These are phyloP conservation scores for Virgularia gustaviana DNA, from an alignment of 92 coral and sea anemone species.

Conservation along the genomic window DNA sequence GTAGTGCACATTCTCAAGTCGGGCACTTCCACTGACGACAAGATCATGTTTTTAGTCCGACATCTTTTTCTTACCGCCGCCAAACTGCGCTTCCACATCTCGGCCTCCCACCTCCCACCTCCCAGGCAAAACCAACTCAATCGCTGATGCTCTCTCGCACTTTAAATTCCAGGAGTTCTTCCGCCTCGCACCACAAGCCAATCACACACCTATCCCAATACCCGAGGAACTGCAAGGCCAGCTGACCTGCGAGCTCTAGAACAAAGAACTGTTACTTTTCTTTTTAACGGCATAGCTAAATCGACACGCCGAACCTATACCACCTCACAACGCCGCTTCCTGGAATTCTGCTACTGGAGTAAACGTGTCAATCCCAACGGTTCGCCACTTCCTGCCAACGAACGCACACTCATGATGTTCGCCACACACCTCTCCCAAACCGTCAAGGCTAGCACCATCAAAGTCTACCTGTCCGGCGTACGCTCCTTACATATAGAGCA, in stretches of 20 bases:
- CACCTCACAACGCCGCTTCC: slow-evolving; percentile 47
- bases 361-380: not conserved
- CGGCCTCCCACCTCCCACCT: not conserved
- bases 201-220: not conserved
- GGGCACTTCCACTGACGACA: not conserved
- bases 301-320: slow-evolving; percentile 41
- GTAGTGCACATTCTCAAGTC: not conserved
- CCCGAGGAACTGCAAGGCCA: not conserved
- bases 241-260: not conserved
- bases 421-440: slow-evolving; percentile 30
- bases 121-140: not conserved
- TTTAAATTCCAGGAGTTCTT: slow-evolving; percentile 10
- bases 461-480: slow-evolving; percentile 50
- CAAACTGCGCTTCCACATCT: not conserved
- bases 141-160: not conserved
- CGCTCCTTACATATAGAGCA: slow-evolving; percentile 48
- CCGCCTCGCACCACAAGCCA: not conserved
- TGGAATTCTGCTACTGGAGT: slow-evolving; percentile 19
- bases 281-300: not conserved
- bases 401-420: slow-evolving; percentile 42
- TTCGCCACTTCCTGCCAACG: slow-evolving; percentile 23
- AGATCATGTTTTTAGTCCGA: not conserved
- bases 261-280: not conserved
- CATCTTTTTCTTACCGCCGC: not conserved
- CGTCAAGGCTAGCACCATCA: slow-evolving; percentile 40